Evolutionary conservation across 1,140 invertebrate genomes (phyloP).

Genomic region (Habropoda laboriosa): DNA sequence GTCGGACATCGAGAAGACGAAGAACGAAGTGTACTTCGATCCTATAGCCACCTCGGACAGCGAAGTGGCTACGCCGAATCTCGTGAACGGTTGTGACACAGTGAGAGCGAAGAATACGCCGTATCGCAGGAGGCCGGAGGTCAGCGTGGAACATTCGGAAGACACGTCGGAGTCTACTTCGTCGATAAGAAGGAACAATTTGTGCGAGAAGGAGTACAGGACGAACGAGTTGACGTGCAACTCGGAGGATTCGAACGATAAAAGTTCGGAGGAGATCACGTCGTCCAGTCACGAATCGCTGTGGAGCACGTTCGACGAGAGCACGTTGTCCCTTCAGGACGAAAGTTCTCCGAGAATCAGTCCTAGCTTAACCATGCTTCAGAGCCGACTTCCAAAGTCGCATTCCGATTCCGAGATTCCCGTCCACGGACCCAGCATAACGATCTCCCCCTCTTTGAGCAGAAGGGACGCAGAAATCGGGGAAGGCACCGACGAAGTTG

Average conservation of each 20-base stretch:
- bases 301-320: slow-evolving; percentile 77
- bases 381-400: slow-evolving; percentile 63
- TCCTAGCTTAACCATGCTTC: not conserved
- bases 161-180: slow-evolving; percentile 72
- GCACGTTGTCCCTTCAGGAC: slow-evolving; percentile 72
- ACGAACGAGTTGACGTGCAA: slow-evolving; percentile 34
- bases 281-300: slow-evolving; percentile 76
- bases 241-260: slow-evolving; percentile 71
- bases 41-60: slow-evolving; percentile 69
- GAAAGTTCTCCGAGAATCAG: slow-evolving; percentile 48
- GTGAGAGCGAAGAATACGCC: not conserved
- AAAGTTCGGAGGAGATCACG: slow-evolving; percentile 72
- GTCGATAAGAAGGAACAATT: slow-evolving; percentile 22
- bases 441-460: not conserved
- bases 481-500: slow-evolving; percentile 39
- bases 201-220: not conserved
- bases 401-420: slow-evolving; percentile 74
- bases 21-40: slow-evolving; percentile 70
- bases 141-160: slow-evolving; percentile 43
- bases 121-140: slow-evolving; percentile 3
- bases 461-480: not conserved
- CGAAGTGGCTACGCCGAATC: slow-evolving; percentile 48
- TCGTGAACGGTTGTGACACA: slow-evolving; percentile 34
- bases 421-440: not conserved
- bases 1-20: slow-evolving; percentile 73